Evolutionary conservation across 2,113 vertebrate genomes (phyloP).

Genomic region (Seriola dumerili): DNA sequence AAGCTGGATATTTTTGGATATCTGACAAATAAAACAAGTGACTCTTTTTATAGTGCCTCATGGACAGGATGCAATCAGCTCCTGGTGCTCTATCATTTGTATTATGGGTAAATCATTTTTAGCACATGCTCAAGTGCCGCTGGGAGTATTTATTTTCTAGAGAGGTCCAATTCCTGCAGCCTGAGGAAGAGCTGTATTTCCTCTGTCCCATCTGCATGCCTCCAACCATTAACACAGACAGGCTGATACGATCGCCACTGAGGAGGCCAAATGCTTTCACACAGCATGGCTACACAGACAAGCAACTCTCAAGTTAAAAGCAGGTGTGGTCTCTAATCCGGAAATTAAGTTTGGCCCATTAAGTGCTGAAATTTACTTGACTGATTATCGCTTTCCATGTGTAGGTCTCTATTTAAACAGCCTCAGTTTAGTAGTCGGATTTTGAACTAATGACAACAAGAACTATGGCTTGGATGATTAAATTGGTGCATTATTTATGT

Average conservation of each 20-base stretch:
- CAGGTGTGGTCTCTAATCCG: slow-evolving; percentile 22
- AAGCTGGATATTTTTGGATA: slow-evolving; percentile 14
- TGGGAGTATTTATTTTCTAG: slow-evolving; percentile 14
- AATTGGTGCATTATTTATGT: background rate
- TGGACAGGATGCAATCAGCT: slow-evolving; percentile 10
- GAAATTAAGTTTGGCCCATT: slow-evolving; percentile 44
- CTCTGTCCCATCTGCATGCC: slow-evolving; percentile 47
- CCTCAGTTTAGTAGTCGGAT: background rate
- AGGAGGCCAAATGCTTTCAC: slow-evolving; percentile 38
- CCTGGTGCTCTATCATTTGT: background rate
- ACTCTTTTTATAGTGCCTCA: slow-evolving; percentile 5
- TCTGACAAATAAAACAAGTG: slow-evolving; percentile 23
- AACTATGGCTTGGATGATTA: background rate
- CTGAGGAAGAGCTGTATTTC: slow-evolving; percentile 18
- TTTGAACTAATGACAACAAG: background rate
- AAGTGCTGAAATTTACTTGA: slow-evolving; percentile 34
- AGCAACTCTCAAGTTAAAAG: slow-evolving; percentile 52
- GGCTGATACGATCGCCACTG: slow-evolving; percentile 39
- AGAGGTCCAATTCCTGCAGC: slow-evolving; percentile 19
- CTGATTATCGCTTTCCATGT: slow-evolving; percentile 1
- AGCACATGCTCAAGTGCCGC: slow-evolving; percentile 9
- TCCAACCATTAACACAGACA: slow-evolving; percentile 36
- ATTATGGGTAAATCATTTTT: slow-evolving; percentile 21
- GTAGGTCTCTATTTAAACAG: background rate
- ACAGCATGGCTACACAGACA: slow-evolving; percentile 6